A percentile compares a stretch with the other conserved stretches of the same genome.
Conservation (phyloP, 2,113 vertebrate species). For the Donacobius atricapilla region DNA sequence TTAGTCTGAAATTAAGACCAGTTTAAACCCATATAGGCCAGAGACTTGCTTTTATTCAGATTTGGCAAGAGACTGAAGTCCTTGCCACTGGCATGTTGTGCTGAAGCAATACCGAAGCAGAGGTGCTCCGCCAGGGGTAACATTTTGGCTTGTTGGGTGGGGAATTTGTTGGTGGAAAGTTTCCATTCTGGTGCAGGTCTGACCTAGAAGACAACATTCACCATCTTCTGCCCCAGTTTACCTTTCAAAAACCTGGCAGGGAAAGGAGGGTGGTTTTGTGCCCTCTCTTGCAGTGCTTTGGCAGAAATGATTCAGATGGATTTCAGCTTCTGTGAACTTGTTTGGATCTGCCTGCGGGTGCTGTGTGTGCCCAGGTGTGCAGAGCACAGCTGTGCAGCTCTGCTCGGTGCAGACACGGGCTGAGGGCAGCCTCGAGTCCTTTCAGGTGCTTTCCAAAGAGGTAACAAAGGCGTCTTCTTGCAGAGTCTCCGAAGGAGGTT, state of each 20-base stretch:
- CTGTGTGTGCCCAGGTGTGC: neutral
- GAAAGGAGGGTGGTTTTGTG: neutral
- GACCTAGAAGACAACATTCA: neutral
- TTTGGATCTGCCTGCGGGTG: neutral
- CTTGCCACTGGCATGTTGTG: neutral
- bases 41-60: neutral
- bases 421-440: neutral
- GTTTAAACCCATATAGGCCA: neutral
- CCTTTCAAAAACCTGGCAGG: neutral
- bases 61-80: neutral
- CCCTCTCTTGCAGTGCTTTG: neutral
- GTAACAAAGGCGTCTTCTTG: neutral
- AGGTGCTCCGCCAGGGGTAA: neutral
- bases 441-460: neutral
- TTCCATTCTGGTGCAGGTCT: neutral
- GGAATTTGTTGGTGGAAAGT: neutral
- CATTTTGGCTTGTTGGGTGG: neutral
- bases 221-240: neutral
- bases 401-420: fast-evolving
- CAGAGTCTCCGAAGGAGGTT: slow-evolving; percentile 78
- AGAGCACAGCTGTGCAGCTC: fast-evolving
- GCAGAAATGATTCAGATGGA: neutral
- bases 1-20: neutral
- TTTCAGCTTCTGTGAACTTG: neutral
- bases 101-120: neutral